A percentile compares a stretch with the other conserved stretches of the same genome.
phyloP scores from a whole-genome alignment of 1,140 invertebrate species.

The Phocides pigmalion region DNA sequence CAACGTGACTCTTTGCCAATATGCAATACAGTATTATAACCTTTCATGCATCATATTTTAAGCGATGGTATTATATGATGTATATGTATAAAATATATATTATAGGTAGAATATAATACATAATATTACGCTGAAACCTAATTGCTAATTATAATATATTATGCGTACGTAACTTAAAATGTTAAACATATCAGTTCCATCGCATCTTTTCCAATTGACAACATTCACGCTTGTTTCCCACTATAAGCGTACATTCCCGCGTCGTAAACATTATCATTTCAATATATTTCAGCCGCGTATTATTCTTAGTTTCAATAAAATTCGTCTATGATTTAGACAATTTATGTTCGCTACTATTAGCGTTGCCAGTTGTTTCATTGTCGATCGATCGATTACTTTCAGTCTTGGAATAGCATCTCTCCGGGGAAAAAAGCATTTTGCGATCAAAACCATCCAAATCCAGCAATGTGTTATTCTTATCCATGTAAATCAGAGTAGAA shows the following conservation, averaged over 20 bases:
- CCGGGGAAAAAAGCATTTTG: background rate
- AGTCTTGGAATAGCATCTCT: slow-evolving; percentile 36
- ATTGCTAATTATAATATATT: too few species aligned
- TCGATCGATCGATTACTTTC: slow-evolving; percentile 29
- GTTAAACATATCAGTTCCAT: slow-evolving; percentile 4
- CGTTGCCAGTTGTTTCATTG: slow-evolving; percentile 33
- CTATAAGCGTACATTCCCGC: background rate
- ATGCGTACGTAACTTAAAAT: background rate
- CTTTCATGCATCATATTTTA: background rate
- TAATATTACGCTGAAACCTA: background rate
- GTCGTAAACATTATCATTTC: background rate
- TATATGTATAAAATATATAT: too few species aligned
- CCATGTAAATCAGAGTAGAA: slow-evolving; percentile 5
- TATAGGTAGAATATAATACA: background rate
- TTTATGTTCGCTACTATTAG: background rate
- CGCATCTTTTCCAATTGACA: slow-evolving; percentile 3
- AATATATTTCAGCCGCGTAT: background rate
- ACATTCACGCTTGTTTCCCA: slow-evolving; percentile 13
- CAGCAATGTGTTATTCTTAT: background rate
- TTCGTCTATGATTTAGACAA: background rate
- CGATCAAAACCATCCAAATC: too few species aligned
- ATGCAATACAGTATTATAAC: background rate
- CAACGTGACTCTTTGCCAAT: slow-evolving; percentile 20
- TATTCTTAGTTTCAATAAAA: background rate
- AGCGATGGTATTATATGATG: background rate